phyloP scores from a whole-genome alignment of 2,113 vertebrate genomes.

The Grammomys surdaster region DNA sequence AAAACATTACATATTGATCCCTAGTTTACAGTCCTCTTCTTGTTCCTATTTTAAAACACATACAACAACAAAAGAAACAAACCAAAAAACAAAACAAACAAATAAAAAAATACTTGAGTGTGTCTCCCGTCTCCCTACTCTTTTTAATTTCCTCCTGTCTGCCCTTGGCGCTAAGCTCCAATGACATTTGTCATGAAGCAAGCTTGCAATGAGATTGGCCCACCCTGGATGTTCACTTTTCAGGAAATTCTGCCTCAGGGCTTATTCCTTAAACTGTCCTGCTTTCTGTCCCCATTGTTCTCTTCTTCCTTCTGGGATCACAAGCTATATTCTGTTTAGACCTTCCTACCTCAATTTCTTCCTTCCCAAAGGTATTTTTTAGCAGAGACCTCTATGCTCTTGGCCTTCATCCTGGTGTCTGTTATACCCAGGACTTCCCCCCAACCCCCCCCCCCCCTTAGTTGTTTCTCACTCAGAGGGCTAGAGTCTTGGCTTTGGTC shows the following conservation, averaged over 20 bases:
- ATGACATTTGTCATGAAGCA: neutral
- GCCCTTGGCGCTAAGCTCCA: neutral
- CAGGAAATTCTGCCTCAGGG: no score
- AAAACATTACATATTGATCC: neutral
- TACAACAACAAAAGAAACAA: neutral
- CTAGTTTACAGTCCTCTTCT: neutral
- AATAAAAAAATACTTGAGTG: neutral
- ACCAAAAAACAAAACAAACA: neutral
- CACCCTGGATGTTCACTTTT: rapidly evolving
- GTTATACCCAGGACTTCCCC: rapidly evolving
- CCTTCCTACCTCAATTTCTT: neutral
- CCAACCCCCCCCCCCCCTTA: rapidly evolving
- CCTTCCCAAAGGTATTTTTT: neutral
- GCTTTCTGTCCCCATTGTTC: neutral
- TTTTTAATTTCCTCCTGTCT: neutral
- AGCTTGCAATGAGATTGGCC: rapidly evolving
- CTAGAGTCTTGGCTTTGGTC: neutral
- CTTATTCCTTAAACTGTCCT: neutral
- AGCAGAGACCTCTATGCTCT: neutral
- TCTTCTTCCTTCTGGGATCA: neutral
- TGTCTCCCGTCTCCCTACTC: neutral
- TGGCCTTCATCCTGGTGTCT: neutral
- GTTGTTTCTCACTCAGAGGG: neutral
- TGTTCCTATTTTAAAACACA: neutral
- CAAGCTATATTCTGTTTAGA: neutral